Evolutionary conservation across 1,140 invertebrate genomes (phyloP).

Genomic region (Calliphora vicina): DNA sequence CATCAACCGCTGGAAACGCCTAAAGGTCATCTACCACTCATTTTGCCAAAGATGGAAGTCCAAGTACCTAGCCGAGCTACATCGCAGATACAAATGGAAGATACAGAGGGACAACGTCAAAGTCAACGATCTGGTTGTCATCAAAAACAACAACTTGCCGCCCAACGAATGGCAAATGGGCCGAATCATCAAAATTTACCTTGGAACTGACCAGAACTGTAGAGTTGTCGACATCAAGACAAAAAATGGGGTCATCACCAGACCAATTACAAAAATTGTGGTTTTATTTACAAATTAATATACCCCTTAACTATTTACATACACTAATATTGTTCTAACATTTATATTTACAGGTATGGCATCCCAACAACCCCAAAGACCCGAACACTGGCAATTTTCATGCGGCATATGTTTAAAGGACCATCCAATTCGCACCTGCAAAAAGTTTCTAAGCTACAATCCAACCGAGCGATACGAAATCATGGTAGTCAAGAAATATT

Average conservation of each 20-base stretch:
- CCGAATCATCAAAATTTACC: not conserved
- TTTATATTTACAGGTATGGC: not conserved
- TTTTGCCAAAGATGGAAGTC: conserved; percentile 12
- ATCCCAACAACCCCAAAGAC: not conserved
- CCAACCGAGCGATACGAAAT: too few species aligned
- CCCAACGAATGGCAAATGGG: not conserved
- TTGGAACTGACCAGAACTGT: too few species aligned
- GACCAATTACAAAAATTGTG: not conserved
- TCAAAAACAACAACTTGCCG: not conserved
- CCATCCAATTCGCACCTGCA: not conserved
- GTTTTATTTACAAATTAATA: too few species aligned
- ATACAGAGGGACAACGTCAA: not conserved
- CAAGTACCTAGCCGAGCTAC: not conserved
- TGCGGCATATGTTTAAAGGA: not conserved
- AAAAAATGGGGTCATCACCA: not conserved
- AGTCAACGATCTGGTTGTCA: not conserved
- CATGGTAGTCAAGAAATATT: too few species aligned
- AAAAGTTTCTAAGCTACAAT: too few species aligned
- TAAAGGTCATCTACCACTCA: not conserved
- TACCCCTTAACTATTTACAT: too few species aligned
- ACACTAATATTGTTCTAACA: too few species aligned
- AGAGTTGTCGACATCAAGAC: not conserved
- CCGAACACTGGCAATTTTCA: not conserved
- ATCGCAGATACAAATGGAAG: not conserved
- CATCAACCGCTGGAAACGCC: not conserved